Evolutionary conservation across 53 echinoderm and acorn worm species (phyloP), one percentile per base, ranked within the genome.

Genomic region (Holothuria scabra): DNA sequence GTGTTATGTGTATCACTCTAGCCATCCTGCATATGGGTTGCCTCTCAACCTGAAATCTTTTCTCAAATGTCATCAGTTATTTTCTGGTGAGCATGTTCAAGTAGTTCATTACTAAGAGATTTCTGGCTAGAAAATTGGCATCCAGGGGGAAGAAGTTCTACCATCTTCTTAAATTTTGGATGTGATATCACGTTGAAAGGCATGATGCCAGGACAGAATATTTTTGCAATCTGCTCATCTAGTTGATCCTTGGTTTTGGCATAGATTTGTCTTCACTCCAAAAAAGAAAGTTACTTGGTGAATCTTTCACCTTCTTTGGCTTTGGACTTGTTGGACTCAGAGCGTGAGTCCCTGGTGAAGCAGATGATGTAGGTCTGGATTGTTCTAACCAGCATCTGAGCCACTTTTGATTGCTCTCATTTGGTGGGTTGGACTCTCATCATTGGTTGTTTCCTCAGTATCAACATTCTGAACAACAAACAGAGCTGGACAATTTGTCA

Each of bases 151-250:
- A 82, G 82, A 61, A 82, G 57, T 23, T 82, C 82, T 25, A 82
- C 58, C 82, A 82, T 82, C 37, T 82, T 82, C 31, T 65, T 59
- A 32, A 82, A 82, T 38, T 82, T 64, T 82, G 82, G 62, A 26
- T 61, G 82, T 12, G 26, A 26, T 19, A 28, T 37, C 8, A 82
- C 62, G 25, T 82, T 82, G 82, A 82, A 82, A 26, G 82, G 82
- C 26, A 82, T 82, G 60, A 64, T 72, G 46, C 74, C 28, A 41
- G 74, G 33, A 72, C 35, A 72, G 46, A 72, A 72, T 38, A 41
- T 41, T 11, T 12, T 38, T 12, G 82, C 62, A 33, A 82, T 62
- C 60, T 82, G 82, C 62, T 62, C 61, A 31, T 82, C 82, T 12
- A 82, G 44, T 57, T 82, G 82, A 16, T 58, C 58, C 82, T 82